Evolutionary conservation across 2,888 invertebrate species (phyloP).

Genomic region (Nephrotoma flavescens): DNA sequence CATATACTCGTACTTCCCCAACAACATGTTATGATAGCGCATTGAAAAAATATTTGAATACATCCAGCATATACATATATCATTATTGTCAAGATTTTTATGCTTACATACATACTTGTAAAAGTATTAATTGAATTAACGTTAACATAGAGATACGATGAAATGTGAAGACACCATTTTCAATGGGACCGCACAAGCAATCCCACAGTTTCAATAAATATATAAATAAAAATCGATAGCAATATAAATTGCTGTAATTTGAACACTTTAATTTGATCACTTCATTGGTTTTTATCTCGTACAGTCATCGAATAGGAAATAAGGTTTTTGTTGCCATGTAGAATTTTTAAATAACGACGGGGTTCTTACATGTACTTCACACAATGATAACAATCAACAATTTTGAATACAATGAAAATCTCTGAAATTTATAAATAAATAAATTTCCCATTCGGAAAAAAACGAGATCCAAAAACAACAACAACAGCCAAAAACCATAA

Average conservation of each 20-base stretch:
- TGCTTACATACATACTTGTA: neutral
- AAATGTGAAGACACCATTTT: too few relatives aligned
- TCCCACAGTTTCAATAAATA: neutral
- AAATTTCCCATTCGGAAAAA: neutral
- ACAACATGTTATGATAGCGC: too few relatives aligned
- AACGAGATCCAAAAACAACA: neutral
- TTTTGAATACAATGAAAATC: neutral
- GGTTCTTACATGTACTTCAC: neutral
- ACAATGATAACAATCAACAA: neutral
- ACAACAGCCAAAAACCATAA: too few relatives aligned
- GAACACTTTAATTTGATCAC: neutral
- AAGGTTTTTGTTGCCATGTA: neutral
- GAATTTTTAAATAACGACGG: neutral
- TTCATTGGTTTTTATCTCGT: neutral
- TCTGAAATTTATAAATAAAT: neutral
- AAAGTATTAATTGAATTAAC: neutral
- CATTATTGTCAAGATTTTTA: neutral
- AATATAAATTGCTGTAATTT: neutral
- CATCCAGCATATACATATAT: neutral
- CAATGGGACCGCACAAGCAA: too few relatives aligned
- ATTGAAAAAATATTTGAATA: neutral
- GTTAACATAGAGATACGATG: neutral
- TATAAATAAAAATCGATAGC: neutral
- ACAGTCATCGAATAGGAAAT: neutral
- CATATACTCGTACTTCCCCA: too few relatives aligned